Conservation (phyloP, 2,797 vertebrate species). For the Hippocampus kuda region DNA sequence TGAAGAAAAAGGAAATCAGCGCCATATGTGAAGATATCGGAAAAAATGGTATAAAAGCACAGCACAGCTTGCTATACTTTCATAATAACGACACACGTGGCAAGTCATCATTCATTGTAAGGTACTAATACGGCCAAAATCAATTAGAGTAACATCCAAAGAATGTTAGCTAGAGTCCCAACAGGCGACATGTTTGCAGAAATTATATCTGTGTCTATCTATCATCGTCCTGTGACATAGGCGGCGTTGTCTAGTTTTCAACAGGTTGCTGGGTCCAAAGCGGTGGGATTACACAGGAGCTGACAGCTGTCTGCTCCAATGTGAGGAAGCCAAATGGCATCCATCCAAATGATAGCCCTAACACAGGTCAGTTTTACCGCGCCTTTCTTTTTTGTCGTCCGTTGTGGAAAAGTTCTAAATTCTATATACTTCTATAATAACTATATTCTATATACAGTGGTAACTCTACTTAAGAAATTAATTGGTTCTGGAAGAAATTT, state of each 20-base stretch:
- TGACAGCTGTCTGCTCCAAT: slow-evolving; percentile 44
- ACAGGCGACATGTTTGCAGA: slow-evolving; percentile 14
- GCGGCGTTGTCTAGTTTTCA: slow-evolving; percentile 52
- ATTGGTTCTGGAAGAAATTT: too few relatives aligned
- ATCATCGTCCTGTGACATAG: slow-evolving; percentile 36
- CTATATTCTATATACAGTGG: too few relatives aligned
- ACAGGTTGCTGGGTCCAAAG: slow-evolving; percentile 35
- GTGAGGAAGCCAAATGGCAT: slow-evolving; percentile 7
- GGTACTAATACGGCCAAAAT: neutral
- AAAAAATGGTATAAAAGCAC: neutral
- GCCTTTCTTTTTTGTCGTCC: neutral
- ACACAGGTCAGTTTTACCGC: neutral
- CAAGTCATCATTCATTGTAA: neutral
- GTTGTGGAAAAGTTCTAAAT: neutral
- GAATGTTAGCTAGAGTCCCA: neutral
- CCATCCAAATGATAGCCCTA: neutral
- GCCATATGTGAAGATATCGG: neutral
- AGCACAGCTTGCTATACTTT: neutral
- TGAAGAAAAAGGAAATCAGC: neutral
- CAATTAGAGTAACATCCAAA: neutral
- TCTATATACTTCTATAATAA: too few relatives aligned
- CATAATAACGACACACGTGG: neutral
- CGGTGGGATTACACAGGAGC: slow-evolving; percentile 41
- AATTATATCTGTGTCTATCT: slow-evolving; percentile 48
- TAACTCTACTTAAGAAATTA: too few relatives aligned